A percentile compares a stretch with the other conserved stretches of the same genome.
Evolutionary conservation across 2,113 vertebrate species (phyloP).

Genomic region (Sclerurus mexicanus): DNA sequence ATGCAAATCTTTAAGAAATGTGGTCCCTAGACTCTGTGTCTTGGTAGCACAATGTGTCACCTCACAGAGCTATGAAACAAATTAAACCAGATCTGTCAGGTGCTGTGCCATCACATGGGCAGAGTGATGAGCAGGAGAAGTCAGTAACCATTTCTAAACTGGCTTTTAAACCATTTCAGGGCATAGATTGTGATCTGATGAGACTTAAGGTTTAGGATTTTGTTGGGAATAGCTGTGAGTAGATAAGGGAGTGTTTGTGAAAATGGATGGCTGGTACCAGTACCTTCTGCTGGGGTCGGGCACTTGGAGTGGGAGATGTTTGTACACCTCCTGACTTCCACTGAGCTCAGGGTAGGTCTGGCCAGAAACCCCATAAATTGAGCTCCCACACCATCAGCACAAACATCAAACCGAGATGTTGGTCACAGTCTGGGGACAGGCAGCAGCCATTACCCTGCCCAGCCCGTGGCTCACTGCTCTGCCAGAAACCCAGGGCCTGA

Average conservation of each 20-base stretch:
- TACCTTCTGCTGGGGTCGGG: accelerated
- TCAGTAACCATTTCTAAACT: background rate
- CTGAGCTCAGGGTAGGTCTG: background rate
- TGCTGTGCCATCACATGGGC: background rate
- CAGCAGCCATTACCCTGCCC: background rate
- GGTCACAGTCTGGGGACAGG: background rate
- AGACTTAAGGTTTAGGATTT: background rate
- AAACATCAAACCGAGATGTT: accelerated
- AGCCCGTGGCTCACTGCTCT: accelerated
- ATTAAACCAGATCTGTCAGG: background rate
- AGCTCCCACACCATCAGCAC: background rate
- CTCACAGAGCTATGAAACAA: background rate
- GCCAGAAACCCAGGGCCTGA: background rate
- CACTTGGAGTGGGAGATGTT: background rate
- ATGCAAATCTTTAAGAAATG: background rate
- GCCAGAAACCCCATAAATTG: background rate
- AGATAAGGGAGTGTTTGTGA: background rate
- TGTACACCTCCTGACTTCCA: accelerated
- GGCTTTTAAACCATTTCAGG: background rate
- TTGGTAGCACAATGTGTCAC: background rate
- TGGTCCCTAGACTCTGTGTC: background rate
- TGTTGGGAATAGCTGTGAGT: background rate
- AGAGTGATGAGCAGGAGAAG: background rate
- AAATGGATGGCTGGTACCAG: background rate
- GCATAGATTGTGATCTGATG: background rate